A percentile compares a stretch with the other conserved stretches of the same genome.
Conservation (phyloP, 2,797 vertebrate genomes). For the Enteromius argenteus region DNA sequence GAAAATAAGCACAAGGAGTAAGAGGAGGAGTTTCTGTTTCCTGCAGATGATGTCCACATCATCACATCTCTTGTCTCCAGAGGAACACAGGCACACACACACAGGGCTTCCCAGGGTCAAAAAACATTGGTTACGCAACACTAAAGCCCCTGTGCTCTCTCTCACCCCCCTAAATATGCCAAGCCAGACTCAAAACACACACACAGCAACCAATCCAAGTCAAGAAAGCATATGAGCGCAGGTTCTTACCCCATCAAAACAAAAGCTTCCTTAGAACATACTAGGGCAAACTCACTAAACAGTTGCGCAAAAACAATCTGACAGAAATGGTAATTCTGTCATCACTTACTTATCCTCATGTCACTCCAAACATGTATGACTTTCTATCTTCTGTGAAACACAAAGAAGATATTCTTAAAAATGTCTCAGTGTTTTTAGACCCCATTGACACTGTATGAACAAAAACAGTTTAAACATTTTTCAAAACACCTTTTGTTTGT, state of each 20-base stretch:
- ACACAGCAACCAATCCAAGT: conserved; percentile 2
- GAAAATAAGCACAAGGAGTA: not conserved
- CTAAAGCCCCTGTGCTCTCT: conserved; percentile 7
- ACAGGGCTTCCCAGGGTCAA: conserved; percentile 1
- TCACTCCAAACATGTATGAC: not conserved
- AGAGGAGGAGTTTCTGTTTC: not conserved
- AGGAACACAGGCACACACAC: not conserved
- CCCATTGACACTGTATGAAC: not conserved
- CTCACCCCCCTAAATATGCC: not conserved
- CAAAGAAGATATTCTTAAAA: not conserved
- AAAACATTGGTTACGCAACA: conserved; percentile 43
- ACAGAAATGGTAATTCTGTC: not conserved
- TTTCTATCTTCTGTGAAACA: not conserved
- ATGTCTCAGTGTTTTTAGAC: not conserved
- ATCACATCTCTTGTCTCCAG: conserved; percentile 15
- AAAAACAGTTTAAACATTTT: not conserved
- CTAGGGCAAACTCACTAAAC: not conserved
- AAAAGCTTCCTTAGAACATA: not conserved
- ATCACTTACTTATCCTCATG: not conserved
- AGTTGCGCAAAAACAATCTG: not conserved
- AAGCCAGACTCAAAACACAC: conserved; percentile 13
- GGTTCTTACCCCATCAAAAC: conserved; percentile 5
- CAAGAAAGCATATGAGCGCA: not conserved
- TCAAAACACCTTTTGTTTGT: not conserved
- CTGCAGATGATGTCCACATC: conserved; percentile 11